These are phyloP conservation scores for Stenchaetothrips biformis DNA, from an alignment of 2,888 invertebrate genomes.

Conservation along the genomic window DNA sequence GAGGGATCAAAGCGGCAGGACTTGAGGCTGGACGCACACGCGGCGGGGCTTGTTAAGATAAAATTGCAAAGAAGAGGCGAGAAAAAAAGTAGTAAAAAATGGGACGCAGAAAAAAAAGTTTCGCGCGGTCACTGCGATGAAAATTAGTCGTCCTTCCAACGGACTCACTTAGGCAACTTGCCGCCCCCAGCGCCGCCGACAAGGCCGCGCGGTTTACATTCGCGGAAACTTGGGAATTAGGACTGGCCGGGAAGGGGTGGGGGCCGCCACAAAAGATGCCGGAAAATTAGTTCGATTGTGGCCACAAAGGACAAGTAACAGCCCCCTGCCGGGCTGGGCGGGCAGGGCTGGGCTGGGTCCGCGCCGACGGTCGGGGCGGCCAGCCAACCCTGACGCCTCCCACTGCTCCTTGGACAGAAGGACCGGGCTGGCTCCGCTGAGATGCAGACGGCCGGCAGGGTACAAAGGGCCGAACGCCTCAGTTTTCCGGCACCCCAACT, in stretches of 20 bases:
- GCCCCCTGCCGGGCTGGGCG: too few species aligned
- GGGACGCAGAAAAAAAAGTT: background rate
- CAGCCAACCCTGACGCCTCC: background rate
- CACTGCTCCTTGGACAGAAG: background rate
- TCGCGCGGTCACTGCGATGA: slow-evolving; percentile 10
- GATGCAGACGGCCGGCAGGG: too few species aligned
- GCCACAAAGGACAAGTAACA: background rate
- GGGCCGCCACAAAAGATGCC: background rate
- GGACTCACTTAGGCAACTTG: background rate
- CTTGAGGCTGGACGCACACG: too few species aligned
- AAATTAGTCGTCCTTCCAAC: background rate
- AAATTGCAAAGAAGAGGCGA: background rate
- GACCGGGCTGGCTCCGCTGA: background rate
- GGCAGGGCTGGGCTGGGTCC: background rate
- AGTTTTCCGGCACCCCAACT: background rate
- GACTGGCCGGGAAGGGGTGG: background rate
- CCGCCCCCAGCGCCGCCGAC: background rate
- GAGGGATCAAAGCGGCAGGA: background rate
- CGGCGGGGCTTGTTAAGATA: background rate
- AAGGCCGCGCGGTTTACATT: background rate
- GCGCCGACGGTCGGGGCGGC: background rate
- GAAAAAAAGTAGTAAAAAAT: background rate
- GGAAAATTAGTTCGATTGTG: slow-evolving; percentile 13
- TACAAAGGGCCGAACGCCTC: background rate
- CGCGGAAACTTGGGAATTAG: slow-evolving; percentile 16